Percentiles rank a stretch among this genome's conserved stretches.
These are phyloP conservation scores for Acanthococcus lagerstroemiae DNA, from an alignment of 2,888 invertebrate species.

Conservation along the genomic window DNA sequence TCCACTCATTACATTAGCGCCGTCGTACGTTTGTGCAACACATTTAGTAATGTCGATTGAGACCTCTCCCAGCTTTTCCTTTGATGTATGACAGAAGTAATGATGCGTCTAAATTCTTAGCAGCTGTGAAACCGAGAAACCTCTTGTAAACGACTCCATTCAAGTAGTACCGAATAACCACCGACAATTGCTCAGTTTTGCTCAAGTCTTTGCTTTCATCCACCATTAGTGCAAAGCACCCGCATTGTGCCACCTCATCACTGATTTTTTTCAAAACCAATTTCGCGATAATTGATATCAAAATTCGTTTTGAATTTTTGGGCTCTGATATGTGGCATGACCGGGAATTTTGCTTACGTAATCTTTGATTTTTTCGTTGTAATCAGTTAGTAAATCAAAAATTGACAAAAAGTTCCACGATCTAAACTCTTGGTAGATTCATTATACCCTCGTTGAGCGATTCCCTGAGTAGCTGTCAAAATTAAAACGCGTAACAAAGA, in stretches of 20 bases:
- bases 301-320: background rate
- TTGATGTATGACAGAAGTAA: too few species aligned
- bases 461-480: conserved; percentile 35
- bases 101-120: background rate
- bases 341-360: background rate
- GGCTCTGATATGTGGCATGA: background rate
- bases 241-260: background rate
- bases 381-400: conserved; percentile 6
- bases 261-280: background rate
- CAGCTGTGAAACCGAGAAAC: background rate
- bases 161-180: background rate
- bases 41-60: too few species aligned
- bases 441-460: conserved; percentile 34
- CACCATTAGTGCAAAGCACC: background rate
- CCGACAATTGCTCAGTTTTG: background rate
- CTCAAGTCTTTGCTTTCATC: background rate
- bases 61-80: too few species aligned
- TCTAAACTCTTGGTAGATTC: conserved; percentile 21
- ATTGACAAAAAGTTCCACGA: conserved; percentile 27
- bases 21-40: background rate
- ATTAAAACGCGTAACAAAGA: conserved; percentile 34
- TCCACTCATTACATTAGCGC: background rate
- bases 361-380: background rate
- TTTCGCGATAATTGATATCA: background rate
- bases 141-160: background rate